Evolutionary conservation across 2,888 invertebrate genomes (phyloP), one percentile per base, ranked within the genome.

Genomic region (Caprella mutica): DNA sequence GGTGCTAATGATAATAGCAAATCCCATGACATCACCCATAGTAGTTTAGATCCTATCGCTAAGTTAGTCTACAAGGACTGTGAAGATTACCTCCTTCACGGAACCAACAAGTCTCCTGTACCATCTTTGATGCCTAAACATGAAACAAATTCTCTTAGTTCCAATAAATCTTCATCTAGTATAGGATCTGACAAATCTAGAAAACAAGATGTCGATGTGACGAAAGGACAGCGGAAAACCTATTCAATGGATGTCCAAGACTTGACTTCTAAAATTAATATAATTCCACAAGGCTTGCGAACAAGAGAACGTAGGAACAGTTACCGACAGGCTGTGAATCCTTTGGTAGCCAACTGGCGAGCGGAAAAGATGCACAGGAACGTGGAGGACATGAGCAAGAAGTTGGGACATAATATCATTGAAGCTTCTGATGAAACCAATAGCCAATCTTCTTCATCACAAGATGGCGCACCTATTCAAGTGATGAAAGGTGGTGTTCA

Each of bases 301-400:
- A 64, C 60, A 6, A 52, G 64, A 40, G 64, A 64, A n/a, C 52
- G 64, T 23, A 42, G 64, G 19, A 64, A 64, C 53, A 64, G 64
- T 44, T 64, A 64, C 58, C 30, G 64, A 33, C 64, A 64, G 43
- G 64, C 64, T 24, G 64, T 64, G 4, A 64, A 58, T 43, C 57
- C 53, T 19, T 44, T 58, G 3, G 27, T 40, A 14, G 39, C 35
- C 21, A 48, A 35, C 38, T 55, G 27, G 38, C 26, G 56, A 43
- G 17, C 46, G 3, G 46, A 54, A 33, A 38, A 40, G 4, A 17
- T 17, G 17, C 42, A 55, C 9, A n/a, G 19, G 5, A 42, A 39
- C 8, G 39, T 46, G 8, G 17, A 21, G 3, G 33, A 33, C 43
- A 17, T 12, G 8, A 48, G 12, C 9, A 56, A 39, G 40, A 33